Conservation (phyloP, 2,888 invertebrate genomes). For the Meloe dianella region DNA sequence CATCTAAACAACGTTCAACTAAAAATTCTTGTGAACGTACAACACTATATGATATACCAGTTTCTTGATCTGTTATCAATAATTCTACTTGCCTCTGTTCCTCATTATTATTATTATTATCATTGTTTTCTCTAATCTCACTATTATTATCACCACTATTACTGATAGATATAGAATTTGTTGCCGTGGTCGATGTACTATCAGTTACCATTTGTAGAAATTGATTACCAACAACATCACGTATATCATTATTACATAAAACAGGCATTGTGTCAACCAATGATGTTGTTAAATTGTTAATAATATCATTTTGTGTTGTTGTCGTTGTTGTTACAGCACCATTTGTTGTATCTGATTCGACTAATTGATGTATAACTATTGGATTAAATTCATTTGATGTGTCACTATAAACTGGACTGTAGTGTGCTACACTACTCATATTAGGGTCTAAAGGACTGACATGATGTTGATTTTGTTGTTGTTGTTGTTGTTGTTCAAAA, state of each 20-base stretch:
- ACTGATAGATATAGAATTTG: constrained; percentile 14
- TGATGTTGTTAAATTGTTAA: constrained; percentile 28
- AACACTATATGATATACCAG: constrained; percentile 53
- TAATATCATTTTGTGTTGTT: constrained; percentile 32
- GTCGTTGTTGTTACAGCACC: not conserved
- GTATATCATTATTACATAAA: constrained; percentile 47
- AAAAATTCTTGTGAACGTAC: constrained; percentile 51
- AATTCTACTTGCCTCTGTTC: constrained; percentile 55
- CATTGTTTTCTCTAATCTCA: not conserved
- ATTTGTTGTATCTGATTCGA: constrained; percentile 41
- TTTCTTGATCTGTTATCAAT: constrained; percentile 57
- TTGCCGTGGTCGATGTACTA: constrained; percentile 22
- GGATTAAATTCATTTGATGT: constrained; percentile 48
- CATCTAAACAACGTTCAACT: constrained; percentile 54
- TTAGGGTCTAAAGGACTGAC: constrained; percentile 60
- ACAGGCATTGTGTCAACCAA: constrained; percentile 47
- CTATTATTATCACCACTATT: constrained; percentile 27
- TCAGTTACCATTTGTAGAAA: constrained; percentile 49
- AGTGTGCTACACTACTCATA: constrained; percentile 66
- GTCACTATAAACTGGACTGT: constrained; percentile 64
- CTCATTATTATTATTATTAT: constrained; percentile 37
- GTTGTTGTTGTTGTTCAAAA: constrained; percentile 48
- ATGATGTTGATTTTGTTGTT: constrained; percentile 9
- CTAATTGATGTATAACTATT: constrained; percentile 54
- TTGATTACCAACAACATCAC: constrained; percentile 48